Conservation (phyloP, 2,888 invertebrate genomes). For the Lissocephala sabroskyi region DNA sequence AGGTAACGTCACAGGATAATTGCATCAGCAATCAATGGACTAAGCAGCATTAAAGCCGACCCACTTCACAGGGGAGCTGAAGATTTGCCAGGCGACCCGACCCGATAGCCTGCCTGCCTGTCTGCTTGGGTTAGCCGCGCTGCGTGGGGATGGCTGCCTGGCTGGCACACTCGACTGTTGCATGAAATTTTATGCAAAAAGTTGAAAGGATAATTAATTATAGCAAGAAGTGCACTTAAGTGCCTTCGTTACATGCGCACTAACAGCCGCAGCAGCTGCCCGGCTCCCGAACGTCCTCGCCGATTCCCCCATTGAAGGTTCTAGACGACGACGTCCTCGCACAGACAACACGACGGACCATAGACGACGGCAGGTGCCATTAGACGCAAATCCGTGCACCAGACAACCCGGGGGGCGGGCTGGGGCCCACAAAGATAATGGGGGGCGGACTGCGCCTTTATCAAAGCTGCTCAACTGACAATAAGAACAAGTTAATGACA, state of each 20-base stretch:
- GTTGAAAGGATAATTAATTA: slow-evolving; percentile 67
- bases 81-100: no score
- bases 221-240: slow-evolving; percentile 66
- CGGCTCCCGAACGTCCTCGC: background rate
- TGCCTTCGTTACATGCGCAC: slow-evolving; percentile 51
- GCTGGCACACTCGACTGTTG: slow-evolving; percentile 37
- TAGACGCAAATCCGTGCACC: slow-evolving; percentile 51
- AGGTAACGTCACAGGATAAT: no score
- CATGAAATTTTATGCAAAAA: slow-evolving; percentile 61
- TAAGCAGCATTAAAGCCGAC: slow-evolving; percentile 20
- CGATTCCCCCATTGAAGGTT: no score
- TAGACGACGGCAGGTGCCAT: slow-evolving; percentile 36
- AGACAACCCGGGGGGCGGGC: slow-evolving; percentile 20
- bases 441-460: slow-evolving; percentile 55
- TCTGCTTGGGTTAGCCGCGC: background rate
- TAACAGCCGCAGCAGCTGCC: slow-evolving; percentile 12
- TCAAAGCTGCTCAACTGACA: slow-evolving; percentile 56
- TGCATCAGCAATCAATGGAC: slow-evolving; percentile 55
- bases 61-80: no score
- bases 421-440: slow-evolving; percentile 2
- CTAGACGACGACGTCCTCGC: no score
- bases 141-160: background rate
- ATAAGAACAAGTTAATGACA: slow-evolving; percentile 66
- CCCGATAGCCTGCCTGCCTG: no score
- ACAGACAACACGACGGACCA: background rate